Conservation (phyloP, 2,888 invertebrate genomes). For the Caenorhabditis virilis region DNA sequence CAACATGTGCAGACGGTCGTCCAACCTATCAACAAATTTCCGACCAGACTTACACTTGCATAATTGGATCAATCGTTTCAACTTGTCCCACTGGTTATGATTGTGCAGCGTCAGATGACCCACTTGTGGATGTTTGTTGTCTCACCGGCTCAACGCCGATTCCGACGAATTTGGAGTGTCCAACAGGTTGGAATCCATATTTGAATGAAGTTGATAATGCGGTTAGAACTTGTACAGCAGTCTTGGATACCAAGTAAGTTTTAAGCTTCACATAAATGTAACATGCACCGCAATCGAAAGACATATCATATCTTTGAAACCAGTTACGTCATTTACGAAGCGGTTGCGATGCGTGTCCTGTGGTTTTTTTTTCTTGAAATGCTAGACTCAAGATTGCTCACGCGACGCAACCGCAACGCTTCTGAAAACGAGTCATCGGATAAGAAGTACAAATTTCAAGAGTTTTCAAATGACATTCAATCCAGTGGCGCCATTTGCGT, state of each 20-base stretch:
- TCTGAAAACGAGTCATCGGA: too few relatives aligned
- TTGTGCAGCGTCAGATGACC: conserved; percentile 53
- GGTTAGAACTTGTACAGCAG: conserved; percentile 38
- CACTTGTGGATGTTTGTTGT: conserved; percentile 62
- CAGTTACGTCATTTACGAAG: too few relatives aligned
- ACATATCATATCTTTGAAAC: too few relatives aligned
- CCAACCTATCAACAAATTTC: conserved; percentile 59
- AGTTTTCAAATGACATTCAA: too few relatives aligned
- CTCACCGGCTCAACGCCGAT: conserved; percentile 36
- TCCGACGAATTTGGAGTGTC: conserved; percentile 41
- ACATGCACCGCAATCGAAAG: background rate
- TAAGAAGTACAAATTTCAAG: too few relatives aligned
- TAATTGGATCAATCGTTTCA: conserved; percentile 27
- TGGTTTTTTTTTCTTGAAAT: too few relatives aligned
- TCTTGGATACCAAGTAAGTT: conserved; percentile 46
- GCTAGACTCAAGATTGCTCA: too few relatives aligned
- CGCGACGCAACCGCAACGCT: too few relatives aligned
- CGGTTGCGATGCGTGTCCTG: too few relatives aligned
- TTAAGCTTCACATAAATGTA: too few relatives aligned
- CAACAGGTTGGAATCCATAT: conserved; percentile 54
- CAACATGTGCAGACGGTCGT: conserved; percentile 61
- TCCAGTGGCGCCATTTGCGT: too few relatives aligned
- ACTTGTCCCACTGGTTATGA: conserved; percentile 61
- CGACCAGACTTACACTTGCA: conserved; percentile 53
- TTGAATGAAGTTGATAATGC: conserved; percentile 38